Evolutionary conservation across 2,888 invertebrate species (phyloP), one percentile per base, ranked within the genome.

Genomic region (Ornithoptera alexandrae): DNA sequence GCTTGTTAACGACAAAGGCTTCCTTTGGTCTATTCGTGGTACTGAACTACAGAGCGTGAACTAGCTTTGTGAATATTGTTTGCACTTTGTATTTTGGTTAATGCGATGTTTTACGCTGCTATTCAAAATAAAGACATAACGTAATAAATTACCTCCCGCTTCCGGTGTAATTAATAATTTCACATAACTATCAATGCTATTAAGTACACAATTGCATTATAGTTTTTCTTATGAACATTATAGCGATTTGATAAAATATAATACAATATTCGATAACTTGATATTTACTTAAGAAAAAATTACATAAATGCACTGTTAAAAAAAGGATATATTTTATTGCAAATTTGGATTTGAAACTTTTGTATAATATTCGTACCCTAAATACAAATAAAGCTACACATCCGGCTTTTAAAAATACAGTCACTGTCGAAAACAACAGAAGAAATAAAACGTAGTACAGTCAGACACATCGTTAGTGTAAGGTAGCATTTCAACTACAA

Each of bases 21-120:
- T 61, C 69, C 57, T 59, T 56, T 65, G 65, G 69, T 65, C 65
- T 68, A 69, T 65, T 69, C 69, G 46, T 62, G 62, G 65, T 53
- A 46, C 46, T 65, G 57, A 65, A 69, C 61, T 42, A 69, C 65
- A 65, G 65, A 69, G 69, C 69, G 65, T 69, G 65, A 69, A 65
- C 67, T 68, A 62, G 65, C 69, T 69, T 69, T 69, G 69, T 69
- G 69, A 65, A 65, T 69, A 69, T 61, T 69, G 65, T 61, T 69
- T 69, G 24, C 61, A 68, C 68, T 58, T 62, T 46, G 61, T 57
- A 30, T 65, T 65, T 65, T 68, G 50, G 58, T 58, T 68, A 63
- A 68, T 68, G 68, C 59, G 63, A 24, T 63, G 59, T 62, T 65
- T 65, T 50, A 65, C 20, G 15, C 15, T 65, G 39, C 59, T 22